Evolutionary conservation across 2,888 invertebrate genomes (phyloP).

Genomic region (Calliopum simillimum): DNA sequence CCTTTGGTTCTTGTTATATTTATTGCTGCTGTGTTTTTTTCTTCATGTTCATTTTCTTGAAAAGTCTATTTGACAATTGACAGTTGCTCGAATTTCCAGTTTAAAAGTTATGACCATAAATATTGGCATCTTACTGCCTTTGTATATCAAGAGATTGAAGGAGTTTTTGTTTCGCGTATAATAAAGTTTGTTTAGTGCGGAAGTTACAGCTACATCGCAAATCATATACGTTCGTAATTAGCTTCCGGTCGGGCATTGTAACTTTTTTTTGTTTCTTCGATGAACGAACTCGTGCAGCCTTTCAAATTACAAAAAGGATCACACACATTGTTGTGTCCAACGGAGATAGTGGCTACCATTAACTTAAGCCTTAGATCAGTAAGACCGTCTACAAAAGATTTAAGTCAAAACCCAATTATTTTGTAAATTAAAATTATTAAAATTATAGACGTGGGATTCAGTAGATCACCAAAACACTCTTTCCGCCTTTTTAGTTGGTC

Average conservation of each 20-base stretch:
- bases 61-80: constrained; percentile 58
- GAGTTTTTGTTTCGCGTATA: neutral
- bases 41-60: neutral
- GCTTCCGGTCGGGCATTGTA: constrained; percentile 3
- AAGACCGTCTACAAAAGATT: no score
- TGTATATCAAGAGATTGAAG: neutral
- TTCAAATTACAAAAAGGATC: neutral
- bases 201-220: neutral
- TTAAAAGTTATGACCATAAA: constrained; percentile 60
- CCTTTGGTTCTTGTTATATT: neutral
- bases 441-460: no score
- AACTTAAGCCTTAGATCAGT: no score
- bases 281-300: neutral
- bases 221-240: neutral
- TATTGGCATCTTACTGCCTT: constrained; percentile 47
- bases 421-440: no score
- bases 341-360: no score
- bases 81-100: constrained; percentile 58
- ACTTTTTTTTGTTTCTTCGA: neutral
- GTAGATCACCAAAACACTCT: no score
- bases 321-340: no score
- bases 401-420: no score
- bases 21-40: constrained; percentile 7
- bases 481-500: no score
- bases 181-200: neutral